These are phyloP conservation scores for Mesembrinibis cayennensis DNA, from an alignment of 2,113 vertebrate species.

Conservation along the genomic window DNA sequence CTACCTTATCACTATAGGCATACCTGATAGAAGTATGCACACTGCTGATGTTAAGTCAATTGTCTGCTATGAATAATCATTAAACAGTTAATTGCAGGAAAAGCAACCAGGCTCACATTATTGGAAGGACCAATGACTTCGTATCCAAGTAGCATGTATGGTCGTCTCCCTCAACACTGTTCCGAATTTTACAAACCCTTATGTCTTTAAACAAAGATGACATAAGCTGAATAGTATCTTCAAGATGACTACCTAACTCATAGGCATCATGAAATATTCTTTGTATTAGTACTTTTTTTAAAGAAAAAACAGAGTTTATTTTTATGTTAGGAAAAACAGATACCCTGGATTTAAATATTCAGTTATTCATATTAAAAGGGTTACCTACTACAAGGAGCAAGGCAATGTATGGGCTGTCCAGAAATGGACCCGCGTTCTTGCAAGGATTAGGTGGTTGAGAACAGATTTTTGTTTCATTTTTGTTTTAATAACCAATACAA, in stretches of 20 bases:
- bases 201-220: neutral
- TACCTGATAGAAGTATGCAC: neutral
- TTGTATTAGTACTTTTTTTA: neutral
- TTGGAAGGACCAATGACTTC: fast-evolving
- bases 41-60: neutral
- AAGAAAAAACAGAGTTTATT: no score
- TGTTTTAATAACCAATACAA: neutral
- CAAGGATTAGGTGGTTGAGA: neutral
- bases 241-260: neutral
- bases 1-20: neutral
- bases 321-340: neutral
- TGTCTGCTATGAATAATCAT: neutral
- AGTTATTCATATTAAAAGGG: neutral
- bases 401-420: neutral
- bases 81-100: neutral
- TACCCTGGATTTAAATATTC: neutral
- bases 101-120: fast-evolving
- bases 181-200: neutral
- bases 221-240: neutral
- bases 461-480: neutral
- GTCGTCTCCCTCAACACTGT: neutral
- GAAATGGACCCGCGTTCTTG: neutral
- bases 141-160: neutral
- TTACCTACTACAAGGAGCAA: neutral
- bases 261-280: neutral